Conservation (phyloP, 2,797 vertebrate species). For the Paramormyrops hopkinsi region DNA sequence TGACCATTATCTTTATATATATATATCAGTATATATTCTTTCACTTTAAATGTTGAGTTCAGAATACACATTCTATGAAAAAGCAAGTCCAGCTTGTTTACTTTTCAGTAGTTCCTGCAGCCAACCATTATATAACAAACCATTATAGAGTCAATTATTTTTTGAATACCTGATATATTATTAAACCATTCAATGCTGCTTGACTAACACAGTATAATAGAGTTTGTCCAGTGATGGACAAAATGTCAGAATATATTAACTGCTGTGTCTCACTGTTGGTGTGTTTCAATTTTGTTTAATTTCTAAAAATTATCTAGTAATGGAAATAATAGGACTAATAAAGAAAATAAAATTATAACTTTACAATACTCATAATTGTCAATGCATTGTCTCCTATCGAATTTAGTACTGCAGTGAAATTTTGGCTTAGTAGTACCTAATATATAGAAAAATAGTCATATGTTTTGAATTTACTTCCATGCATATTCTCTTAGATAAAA, state of each 20-base stretch:
- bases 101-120: slow-evolving; percentile 77
- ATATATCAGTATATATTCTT: background rate
- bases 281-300: slow-evolving; percentile 7
- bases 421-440: background rate
- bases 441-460: slow-evolving; percentile 3
- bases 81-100: slow-evolving; percentile 94
- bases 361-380: background rate
- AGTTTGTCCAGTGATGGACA: background rate
- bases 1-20: background rate
- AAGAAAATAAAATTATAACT: slow-evolving; percentile 23
- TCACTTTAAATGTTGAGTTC: background rate
- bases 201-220: background rate
- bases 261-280: background rate
- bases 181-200: background rate
- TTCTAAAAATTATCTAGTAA: slow-evolving; percentile 1
- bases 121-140: slow-evolving; percentile 27
- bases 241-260: background rate
- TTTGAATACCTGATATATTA: background rate
- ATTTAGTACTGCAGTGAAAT: background rate
- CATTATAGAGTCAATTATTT: background rate
- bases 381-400: background rate
- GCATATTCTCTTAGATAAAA: slow-evolving; percentile 2
- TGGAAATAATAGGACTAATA: slow-evolving; percentile 20
- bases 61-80: slow-evolving; percentile 32
- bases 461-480: background rate